These are phyloP conservation scores for Machimus atricapillus DNA, from an alignment of 2,888 invertebrate genomes.

Conservation along the genomic window DNA sequence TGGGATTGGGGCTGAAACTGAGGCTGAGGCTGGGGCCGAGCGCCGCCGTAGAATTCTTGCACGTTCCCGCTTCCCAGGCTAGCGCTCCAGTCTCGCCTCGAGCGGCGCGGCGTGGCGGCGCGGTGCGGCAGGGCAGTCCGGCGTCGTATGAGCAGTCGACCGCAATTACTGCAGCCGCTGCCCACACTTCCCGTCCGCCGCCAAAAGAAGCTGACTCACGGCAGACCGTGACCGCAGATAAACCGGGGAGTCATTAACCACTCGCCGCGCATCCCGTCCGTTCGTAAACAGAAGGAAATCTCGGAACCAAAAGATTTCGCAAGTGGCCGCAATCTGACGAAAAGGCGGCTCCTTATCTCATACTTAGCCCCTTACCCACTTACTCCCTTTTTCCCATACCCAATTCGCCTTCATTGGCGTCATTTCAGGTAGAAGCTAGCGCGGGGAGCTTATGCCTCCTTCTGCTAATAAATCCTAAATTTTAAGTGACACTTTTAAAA, in stretches of 20 bases:
- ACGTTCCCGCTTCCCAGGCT: slow-evolving; percentile 2
- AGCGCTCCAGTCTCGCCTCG: neutral
- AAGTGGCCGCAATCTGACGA: neutral
- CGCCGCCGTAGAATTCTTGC: neutral
- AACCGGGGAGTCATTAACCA: slow-evolving; percentile 17
- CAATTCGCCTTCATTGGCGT: neutral
- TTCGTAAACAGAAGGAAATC: neutral
- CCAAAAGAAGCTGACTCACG: neutral
- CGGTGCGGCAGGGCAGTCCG: neutral
- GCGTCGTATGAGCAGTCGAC: neutral
- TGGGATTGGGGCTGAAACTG: neutral
- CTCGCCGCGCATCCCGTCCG: neutral
- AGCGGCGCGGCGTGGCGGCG: neutral
- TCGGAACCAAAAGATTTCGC: neutral
- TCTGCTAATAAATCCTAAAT: too few relatives aligned
- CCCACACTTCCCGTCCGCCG: neutral
- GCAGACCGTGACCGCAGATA: slow-evolving; percentile 10
- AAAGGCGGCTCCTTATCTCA: neutral
- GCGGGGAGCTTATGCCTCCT: too few relatives aligned
- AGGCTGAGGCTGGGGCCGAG: neutral
- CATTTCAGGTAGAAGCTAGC: neutral
- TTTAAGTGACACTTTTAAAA: too few relatives aligned
- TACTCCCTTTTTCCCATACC: neutral
- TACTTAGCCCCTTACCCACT: too few relatives aligned
- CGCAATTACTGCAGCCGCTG: neutral